Percentiles rank a stretch among this genome's conserved stretches.
Evolutionary conservation across 2,888 invertebrate genomes (phyloP).

Genomic region (Epicampocera succincta): DNA sequence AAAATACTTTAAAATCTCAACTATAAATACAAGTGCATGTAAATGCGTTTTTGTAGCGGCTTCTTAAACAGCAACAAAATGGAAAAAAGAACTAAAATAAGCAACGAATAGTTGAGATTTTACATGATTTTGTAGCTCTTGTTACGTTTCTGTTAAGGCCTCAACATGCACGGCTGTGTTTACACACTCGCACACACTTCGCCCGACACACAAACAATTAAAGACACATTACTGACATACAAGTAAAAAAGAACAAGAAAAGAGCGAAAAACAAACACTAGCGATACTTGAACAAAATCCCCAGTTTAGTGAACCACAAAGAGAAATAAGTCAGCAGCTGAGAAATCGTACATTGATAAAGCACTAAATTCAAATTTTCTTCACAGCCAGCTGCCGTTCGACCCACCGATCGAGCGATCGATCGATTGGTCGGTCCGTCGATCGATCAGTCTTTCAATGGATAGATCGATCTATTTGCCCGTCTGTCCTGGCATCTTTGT

Average conservation of each 20-base stretch:
- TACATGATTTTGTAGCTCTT: constrained; percentile 66
- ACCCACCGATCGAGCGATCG: constrained; percentile 18
- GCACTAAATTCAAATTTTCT: constrained; percentile 37
- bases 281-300: not conserved
- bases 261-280: not conserved
- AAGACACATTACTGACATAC: not conserved
- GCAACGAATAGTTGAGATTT: constrained; percentile 46
- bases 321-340: not conserved
- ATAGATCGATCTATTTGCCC: constrained; percentile 1
- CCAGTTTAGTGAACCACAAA: constrained; percentile 10
- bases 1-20: constrained; percentile 53
- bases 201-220: constrained; percentile 15
- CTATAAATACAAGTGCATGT: constrained; percentile 52
- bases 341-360: constrained; percentile 20
- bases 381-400: not conserved
- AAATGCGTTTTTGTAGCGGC: constrained; percentile 55
- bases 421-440: not conserved
- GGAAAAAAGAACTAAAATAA: constrained; percentile 33
- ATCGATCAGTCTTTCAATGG: not conserved
- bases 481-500: constrained; percentile 1
- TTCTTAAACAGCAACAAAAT: constrained; percentile 51
- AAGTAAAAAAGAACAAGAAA: not conserved
- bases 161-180: constrained; percentile 41
- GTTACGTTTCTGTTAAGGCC: constrained; percentile 54
- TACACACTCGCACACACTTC: constrained; percentile 22